Evolutionary conservation across 2,888 invertebrate species (phyloP), one percentile per base, ranked within the genome.

Genomic region (Ennomos quercinarius): DNA sequence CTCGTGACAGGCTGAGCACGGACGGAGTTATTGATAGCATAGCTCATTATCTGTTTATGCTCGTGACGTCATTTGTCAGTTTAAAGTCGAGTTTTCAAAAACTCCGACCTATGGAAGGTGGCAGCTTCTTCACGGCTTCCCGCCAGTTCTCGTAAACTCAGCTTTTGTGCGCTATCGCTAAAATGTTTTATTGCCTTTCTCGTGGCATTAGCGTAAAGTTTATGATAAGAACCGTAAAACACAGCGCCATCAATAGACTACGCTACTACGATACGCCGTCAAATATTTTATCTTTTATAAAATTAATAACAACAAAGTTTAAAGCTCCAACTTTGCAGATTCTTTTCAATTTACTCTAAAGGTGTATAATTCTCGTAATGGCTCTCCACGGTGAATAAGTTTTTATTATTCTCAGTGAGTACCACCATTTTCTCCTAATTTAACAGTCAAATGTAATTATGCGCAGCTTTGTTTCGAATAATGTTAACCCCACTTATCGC

Each of bases 161-260:
- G 61, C 62, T 63, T 73, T 64, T 77, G 68, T 65, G 53, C 62
- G 55, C 68, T 69, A 76, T 62, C 66, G 59, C 64, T 63, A 61
- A 66, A 74, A 71, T 67, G 64, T 74, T 81, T 78, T 72, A 78
- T 68, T 70, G 53, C 63, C 53, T 54, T 58, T 67, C 57, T 64
- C 57, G 63, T 63, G 65, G 61, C 68, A 78, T 74, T 76, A 73
- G 70, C 66, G 66, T 71, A 60, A 72, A 79, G 71, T 78, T 80
- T 76, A 80, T 72, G 78, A 73, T 77, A 80, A 80, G 66, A 65
- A 57, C 66, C 70, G 56, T 73, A 76, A 76, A 72, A 64, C 48
- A 51, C 57, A 63, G 62, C 57, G 61, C 53, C 68, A 72, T 74
- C 71, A 72, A 76, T 73, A 72, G 65, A 68, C 61, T 66, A 51